Conservation (phyloP, 2,888 invertebrate species). For the Nycteola revayana region DNA sequence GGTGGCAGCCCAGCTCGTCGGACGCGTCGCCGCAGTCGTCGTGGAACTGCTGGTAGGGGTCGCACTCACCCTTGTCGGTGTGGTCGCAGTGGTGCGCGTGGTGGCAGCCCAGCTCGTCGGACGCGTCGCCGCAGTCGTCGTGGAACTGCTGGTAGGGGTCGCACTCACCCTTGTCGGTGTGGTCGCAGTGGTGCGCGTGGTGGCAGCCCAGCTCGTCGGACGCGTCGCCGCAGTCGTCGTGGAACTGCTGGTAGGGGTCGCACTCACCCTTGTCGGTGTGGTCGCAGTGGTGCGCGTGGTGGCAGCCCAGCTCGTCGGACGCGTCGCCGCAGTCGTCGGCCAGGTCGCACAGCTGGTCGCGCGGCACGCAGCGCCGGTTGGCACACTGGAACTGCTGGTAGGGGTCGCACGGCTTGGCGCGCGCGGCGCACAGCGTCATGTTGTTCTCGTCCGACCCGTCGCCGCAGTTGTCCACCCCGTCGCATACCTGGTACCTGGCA, state of each 20-base stretch:
- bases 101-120: conserved; percentile 95
- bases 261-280: conserved; percentile 57
- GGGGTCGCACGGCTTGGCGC: conserved; percentile 88
- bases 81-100: conserved; percentile 82
- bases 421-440: conserved; percentile 92
- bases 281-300: conserved; percentile 83
- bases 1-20: conserved; percentile 95
- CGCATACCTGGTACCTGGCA: conserved; percentile 92
- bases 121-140: conserved; percentile 95
- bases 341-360: conserved; percentile 91
- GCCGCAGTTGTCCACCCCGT: conserved; percentile 95
- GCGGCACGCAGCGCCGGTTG: conserved; percentile 91
- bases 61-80: conserved; percentile 63
- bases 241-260: conserved; percentile 88
- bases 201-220: conserved; percentile 96
- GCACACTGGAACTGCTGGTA: conserved; percentile 93
- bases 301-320: conserved; percentile 95
- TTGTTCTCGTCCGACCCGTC: conserved; percentile 98
- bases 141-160: conserved; percentile 89
- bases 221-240: conserved; percentile 94
- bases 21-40: conserved; percentile 96
- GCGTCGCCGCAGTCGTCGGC: conserved; percentile 95
- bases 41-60: conserved; percentile 88
- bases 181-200: conserved; percentile 82
- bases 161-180: conserved; percentile 56